These are phyloP conservation scores for Pristionchus exspectatus DNA, from an alignment of 2,888 invertebrate genomes.

Conservation along the genomic window DNA sequence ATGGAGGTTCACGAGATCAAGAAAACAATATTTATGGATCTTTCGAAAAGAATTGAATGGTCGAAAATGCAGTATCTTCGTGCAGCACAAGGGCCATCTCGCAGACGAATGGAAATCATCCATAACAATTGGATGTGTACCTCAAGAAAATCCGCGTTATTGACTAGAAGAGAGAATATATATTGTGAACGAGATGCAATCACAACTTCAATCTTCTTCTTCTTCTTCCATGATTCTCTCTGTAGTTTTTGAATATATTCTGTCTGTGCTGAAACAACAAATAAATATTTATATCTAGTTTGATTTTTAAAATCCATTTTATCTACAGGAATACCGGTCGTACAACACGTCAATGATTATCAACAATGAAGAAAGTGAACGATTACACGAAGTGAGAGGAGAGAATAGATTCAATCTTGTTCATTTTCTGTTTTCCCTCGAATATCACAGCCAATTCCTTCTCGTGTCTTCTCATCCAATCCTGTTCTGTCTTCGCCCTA, in stretches of 20 bases:
- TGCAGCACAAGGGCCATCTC: too few relatives aligned
- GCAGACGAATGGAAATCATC: too few relatives aligned
- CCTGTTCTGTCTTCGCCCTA: slow-evolving; percentile 33
- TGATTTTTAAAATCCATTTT: background rate
- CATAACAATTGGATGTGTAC: too few relatives aligned
- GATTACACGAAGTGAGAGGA: background rate
- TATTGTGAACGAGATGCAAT: background rate
- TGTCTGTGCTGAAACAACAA: background rate
- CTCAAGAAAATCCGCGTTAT: too few relatives aligned
- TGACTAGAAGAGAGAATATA: background rate
- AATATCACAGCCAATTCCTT: slow-evolving; percentile 28
- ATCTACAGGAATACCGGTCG: slow-evolving; percentile 28
- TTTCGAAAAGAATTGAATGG: background rate
- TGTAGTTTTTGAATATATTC: background rate
- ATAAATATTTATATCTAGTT: background rate
- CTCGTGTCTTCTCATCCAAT: slow-evolving; percentile 50
- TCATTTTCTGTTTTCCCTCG: slow-evolving; percentile 12
- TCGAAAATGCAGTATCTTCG: background rate
- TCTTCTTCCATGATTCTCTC: background rate
- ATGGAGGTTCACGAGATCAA: background rate
- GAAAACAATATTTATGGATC: background rate
- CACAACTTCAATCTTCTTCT: background rate
- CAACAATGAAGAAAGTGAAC: slow-evolving; percentile 4
- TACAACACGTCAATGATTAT: slow-evolving; percentile 9
- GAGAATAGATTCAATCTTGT: background rate